Base-by-base conservation (phyloP, 2,888 invertebrate species). In the Heliconius charithonia region DNA sequence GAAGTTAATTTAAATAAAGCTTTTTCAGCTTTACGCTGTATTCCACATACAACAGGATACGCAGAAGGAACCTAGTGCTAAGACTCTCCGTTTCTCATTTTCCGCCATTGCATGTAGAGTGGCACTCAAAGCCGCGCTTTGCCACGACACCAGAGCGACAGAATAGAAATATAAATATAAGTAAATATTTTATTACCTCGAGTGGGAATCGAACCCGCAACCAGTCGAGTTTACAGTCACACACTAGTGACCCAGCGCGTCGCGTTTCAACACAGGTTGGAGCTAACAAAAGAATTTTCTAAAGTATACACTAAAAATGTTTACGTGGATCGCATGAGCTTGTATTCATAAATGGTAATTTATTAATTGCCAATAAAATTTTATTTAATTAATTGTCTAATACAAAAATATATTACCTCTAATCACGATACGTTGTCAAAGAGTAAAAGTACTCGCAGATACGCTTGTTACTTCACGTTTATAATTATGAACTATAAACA, bases 341-440 rank as follows among this genome's bases (percentile, higher is more conserved):
- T 66, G 45, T 78, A 69, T 79, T 79, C 83, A 79, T 73, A 67
- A 73, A 67, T 73, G 77, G 67, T 78, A 78, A 78, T 79, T 73
- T 73, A 73, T 76, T 79, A 76, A 81, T 79, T 76, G 73, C 73
- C 63, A 75, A 79, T 79, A 79, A 79, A 63, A 69, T 65, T 79
- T 70, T 76, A 75, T 78, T 81, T 78, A 77, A 79, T 81, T 78
- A 79, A 81, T 79, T 63, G 56, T 78, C 74, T 77, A 76, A 79
- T 75, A 77, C 65, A 72, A 78, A 79, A 73, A 79, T 81, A 67
- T 81, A 81, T 88, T 84, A 83, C 84, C 82, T 83, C 82, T 82
- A 81, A 86, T 85, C 85, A 85, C 83, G 87, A 85, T 83, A 86
- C 51, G 19, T 41, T 62, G 59, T 12, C 79, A 79, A 65, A 81